Evolutionary conservation across 1,140 invertebrate species (phyloP).

Genomic region (Scaptomyza pallida): DNA sequence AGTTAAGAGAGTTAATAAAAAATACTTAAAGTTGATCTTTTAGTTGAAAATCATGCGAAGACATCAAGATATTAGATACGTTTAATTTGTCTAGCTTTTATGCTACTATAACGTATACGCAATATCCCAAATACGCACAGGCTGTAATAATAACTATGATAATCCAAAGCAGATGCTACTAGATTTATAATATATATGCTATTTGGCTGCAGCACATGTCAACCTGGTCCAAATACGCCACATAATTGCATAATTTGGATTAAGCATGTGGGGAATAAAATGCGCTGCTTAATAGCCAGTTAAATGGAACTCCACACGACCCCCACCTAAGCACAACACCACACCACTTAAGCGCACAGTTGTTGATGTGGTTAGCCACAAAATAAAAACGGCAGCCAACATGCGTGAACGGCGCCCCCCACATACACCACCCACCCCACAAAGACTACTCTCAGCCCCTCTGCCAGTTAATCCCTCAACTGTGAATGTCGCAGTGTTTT

Average conservation of each 20-base stretch:
- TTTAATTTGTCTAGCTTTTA: too few relatives aligned
- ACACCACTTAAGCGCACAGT: slow-evolving; percentile 14
- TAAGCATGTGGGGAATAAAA: background rate
- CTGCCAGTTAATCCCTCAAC: background rate
- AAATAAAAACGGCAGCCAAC: slow-evolving; percentile 4
- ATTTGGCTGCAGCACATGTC: background rate
- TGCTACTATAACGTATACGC: too few relatives aligned
- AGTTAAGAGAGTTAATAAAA: too few relatives aligned
- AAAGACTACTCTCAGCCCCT: too few relatives aligned
- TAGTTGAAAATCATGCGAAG: too few relatives aligned
- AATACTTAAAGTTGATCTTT: too few relatives aligned
- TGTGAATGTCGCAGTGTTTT: background rate
- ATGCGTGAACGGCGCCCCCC: too few relatives aligned
- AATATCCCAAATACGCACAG: too few relatives aligned
- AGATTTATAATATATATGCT: background rate
- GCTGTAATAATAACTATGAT: background rate
- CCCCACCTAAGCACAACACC: background rate
- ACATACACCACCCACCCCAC: background rate
- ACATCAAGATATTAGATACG: too few relatives aligned
- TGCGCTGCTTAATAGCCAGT: slow-evolving; percentile 18
- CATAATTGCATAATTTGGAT: background rate
- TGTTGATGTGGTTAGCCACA: slow-evolving; percentile 28
- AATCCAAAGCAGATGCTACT: background rate
- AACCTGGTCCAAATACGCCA: background rate
- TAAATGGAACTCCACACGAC: background rate